Evolutionary conservation across 30 jellyfish, hydroid and myxozoan genomes (phyloP), one percentile per base, ranked within the genome.

Genomic region (Turritopsis dohrnii): DNA sequence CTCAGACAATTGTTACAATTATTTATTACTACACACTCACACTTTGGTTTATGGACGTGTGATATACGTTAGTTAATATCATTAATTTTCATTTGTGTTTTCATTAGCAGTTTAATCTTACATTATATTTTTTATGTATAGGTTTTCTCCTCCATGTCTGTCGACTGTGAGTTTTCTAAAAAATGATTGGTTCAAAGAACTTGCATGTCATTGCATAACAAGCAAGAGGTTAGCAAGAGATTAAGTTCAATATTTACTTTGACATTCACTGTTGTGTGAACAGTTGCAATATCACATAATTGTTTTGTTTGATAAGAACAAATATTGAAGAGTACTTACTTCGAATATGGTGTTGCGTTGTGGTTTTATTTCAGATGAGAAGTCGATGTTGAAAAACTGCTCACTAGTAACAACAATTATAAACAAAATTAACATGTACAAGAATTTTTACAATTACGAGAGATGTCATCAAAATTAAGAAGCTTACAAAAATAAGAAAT

Each of bases 321-420:
- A 41, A 41, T 41, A 41, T 41, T 41, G 60, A 5, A 41, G 60
- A 41, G 60, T 9, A 31, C 99, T 86, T 79, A 94, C 99, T 53
- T 95, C 96, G 79, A 94, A 94, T 17, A 94, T 94, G 28, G 99
- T 89, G 65, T 94, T 94, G 52, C 97, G 84, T 75, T 97, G 71
- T 69, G 97, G 88, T 13, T 84, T 77, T 66, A 89, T 86, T 22
- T 85, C 89, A 0, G 96, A 86, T 17, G 95, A 86, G 19, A 93
- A 86, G 71, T 89, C 99, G 53, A 94, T 94, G 29, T 92, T 90
- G 79, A 92, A 92, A 84, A 92, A 92, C 28, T 94, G 94, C 27
- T 85, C 89, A 54, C 98, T 92, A 53, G n/a, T n/a, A n/a, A n/a
- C n/a, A n/a, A n/a, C n/a, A n/a, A n/a, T n/a, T 1, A 87, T 31